Evolutionary conservation across 2,888 invertebrate species (phyloP).

Genomic region (Ormyrus pomaceus): DNA sequence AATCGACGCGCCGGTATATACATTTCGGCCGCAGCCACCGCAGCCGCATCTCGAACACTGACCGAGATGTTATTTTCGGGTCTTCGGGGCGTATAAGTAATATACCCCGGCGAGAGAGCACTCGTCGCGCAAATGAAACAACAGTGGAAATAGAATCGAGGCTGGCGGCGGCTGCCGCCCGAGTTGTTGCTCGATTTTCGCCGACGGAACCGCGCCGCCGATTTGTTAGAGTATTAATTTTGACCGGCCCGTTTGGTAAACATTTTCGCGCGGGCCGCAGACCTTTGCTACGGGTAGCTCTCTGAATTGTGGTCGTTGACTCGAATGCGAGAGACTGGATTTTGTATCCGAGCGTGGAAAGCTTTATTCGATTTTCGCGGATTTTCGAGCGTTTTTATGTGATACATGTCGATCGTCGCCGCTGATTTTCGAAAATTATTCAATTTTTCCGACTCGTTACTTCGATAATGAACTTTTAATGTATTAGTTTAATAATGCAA

Average conservation of each 20-base stretch:
- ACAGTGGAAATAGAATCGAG: conserved; percentile 55
- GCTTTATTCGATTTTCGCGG: conserved; percentile 16
- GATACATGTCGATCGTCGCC: not conserved
- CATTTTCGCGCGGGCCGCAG: conserved; percentile 36
- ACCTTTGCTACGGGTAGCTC: not conserved
- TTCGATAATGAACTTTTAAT: too few relatives aligned
- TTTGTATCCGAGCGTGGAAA: not conserved
- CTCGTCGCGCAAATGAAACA: conserved; percentile 50
- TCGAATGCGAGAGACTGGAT: not conserved
- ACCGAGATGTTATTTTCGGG: conserved; percentile 54
- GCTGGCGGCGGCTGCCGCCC: conserved; percentile 14
- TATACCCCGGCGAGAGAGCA: not conserved
- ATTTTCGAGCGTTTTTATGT: not conserved
- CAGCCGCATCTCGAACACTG: conserved; percentile 46
- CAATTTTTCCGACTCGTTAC: not conserved
- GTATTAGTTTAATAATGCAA: too few relatives aligned
- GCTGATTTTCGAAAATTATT: not conserved
- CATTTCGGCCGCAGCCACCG: conserved; percentile 19
- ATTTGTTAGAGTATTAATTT: conserved; percentile 31
- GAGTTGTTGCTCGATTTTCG: conserved; percentile 24
- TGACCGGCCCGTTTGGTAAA: conserved; percentile 43
- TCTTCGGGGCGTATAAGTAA: conserved; percentile 31
- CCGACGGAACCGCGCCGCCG: not conserved
- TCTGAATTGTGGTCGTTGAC: conserved; percentile 25
- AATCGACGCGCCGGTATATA: conserved; percentile 14